Evolutionary conservation across 2,113 vertebrate genomes (phyloP).

Genomic region (Platysteira castanea): DNA sequence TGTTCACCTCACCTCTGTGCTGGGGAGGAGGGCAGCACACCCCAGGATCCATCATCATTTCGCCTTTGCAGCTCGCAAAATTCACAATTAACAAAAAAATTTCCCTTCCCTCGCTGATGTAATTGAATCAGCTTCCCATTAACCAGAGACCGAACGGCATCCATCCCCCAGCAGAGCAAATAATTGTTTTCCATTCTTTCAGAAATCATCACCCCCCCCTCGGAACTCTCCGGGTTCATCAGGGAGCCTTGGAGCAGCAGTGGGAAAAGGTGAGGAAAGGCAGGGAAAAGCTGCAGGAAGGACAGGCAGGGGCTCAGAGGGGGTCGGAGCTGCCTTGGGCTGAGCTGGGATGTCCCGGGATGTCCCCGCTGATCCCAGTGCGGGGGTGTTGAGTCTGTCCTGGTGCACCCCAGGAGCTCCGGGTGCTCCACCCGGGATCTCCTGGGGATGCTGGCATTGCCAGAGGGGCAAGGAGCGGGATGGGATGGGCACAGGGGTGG

Average conservation of each 20-base stretch:
- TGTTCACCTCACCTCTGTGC: neutral
- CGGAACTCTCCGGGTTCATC: neutral
- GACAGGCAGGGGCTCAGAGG: neutral
- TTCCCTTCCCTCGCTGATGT: constrained; percentile 30
- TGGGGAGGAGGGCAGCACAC: neutral
- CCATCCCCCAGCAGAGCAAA: constrained; percentile 56
- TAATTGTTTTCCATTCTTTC: constrained; percentile 45
- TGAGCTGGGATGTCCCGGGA: accelerated
- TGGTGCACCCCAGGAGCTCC: accelerated
- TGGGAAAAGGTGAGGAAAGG: neutral
- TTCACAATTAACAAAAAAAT: constrained; percentile 48
- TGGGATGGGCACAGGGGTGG: neutral
- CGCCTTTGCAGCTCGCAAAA: neutral
- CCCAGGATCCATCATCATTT: neutral
- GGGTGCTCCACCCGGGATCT: accelerated
- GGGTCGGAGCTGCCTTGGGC: neutral
- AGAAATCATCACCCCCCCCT: neutral
- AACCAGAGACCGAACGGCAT: constrained; percentile 28
- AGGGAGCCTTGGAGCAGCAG: neutral
- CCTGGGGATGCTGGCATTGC: accelerated
- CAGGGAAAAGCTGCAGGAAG: neutral
- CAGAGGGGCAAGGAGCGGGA: accelerated
- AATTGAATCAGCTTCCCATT: constrained; percentile 61
- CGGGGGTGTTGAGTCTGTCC: accelerated
- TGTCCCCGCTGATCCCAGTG: accelerated